These are phyloP conservation scores for Riparia riparia DNA, from an alignment of 2,113 vertebrate genomes.

Conservation along the genomic window DNA sequence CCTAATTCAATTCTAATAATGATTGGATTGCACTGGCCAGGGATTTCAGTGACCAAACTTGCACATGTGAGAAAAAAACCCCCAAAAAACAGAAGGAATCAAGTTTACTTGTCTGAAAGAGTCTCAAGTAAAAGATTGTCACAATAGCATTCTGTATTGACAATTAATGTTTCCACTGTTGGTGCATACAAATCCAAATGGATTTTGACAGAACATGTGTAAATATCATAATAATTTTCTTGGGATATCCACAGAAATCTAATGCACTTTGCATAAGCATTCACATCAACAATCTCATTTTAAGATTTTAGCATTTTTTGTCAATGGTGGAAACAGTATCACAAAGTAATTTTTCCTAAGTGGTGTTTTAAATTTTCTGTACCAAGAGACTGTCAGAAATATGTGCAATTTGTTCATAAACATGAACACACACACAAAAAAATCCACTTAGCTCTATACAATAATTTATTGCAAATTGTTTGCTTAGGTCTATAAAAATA, in stretches of 20 bases:
- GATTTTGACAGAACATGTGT: background rate
- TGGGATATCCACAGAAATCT: background rate
- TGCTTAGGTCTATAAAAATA: background rate
- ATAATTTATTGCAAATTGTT: background rate
- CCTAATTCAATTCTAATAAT: no score
- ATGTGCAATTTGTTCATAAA: background rate
- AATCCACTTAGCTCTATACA: fast-evolving
- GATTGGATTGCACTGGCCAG: background rate
- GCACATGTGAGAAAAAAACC: background rate
- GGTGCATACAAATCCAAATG: background rate
- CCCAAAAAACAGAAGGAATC: background rate
- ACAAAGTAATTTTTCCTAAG: background rate
- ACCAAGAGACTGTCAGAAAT: background rate
- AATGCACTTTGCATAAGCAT: background rate
- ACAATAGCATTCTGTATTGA: background rate
- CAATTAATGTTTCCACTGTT: background rate
- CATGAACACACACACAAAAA: background rate
- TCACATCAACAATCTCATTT: background rate
- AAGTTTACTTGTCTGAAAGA: background rate
- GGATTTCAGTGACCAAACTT: background rate
- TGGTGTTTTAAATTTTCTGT: background rate
- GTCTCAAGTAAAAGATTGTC: background rate
- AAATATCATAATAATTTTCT: background rate
- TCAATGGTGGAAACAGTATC: background rate
- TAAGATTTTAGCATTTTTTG: background rate